These are phyloP conservation scores for Ostrea denselamellosa DNA, from an alignment of 1,140 invertebrate species.

Conservation along the genomic window DNA sequence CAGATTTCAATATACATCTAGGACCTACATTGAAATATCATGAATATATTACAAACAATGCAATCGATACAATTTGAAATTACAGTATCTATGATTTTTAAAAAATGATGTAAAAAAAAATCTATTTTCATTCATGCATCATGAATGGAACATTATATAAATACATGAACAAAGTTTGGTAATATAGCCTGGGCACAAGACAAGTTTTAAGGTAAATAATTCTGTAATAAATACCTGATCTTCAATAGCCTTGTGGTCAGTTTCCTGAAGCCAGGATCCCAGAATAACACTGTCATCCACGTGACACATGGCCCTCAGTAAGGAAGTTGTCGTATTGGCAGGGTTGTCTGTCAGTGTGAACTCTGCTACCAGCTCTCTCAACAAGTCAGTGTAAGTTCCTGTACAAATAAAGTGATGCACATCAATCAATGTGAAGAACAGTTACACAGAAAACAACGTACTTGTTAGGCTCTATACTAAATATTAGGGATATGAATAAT, in stretches of 20 bases:
- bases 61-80: no score
- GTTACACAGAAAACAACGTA: background rate
- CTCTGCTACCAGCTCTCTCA: conserved; percentile 94
- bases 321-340: conserved; percentile 95
- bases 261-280: conserved; percentile 88
- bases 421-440: background rate
- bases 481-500: background rate
- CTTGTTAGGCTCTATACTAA: background rate
- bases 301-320: conserved; percentile 92
- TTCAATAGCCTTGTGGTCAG: conserved; percentile 97
- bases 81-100: background rate
- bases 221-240: conserved; percentile 88
- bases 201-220: background rate
- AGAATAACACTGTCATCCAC: conserved; percentile 88
- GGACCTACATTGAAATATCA: no score
- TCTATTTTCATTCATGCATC: background rate
- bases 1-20: no score
- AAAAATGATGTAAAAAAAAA: background rate
- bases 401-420: background rate
- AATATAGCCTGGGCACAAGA: background rate
- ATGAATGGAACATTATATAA: background rate
- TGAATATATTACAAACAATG: no score
- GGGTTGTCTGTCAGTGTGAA: conserved; percentile 97
- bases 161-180: no score
- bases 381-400: conserved; percentile 78